A percentile compares a stretch with the other conserved stretches of the same genome.
These are phyloP conservation scores for Illadopsis cleaveri DNA, from an alignment of 2,113 vertebrate genomes.

Conservation along the genomic window DNA sequence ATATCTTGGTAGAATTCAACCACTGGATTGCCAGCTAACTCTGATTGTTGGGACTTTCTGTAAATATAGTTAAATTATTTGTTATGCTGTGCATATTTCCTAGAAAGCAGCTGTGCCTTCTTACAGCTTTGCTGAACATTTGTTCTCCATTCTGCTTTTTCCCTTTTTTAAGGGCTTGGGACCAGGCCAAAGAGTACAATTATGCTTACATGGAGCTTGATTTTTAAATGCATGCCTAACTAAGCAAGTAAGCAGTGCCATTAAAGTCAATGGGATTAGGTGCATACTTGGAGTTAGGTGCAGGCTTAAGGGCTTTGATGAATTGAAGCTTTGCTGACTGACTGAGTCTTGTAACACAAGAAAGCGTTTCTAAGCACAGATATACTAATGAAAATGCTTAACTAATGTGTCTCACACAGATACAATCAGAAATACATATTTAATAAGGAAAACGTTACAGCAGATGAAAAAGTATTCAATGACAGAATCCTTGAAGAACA, in stretches of 20 bases:
- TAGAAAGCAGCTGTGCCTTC: not conserved
- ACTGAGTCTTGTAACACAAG: not conserved
- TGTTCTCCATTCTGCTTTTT: not conserved
- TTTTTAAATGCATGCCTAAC: slow-evolving; percentile 32
- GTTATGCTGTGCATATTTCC: not conserved
- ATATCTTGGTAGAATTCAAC: not conserved
- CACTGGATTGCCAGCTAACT: not conserved
- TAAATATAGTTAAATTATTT: not conserved
- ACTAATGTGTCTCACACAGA: not conserved
- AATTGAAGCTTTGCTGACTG: slow-evolving; percentile 1
- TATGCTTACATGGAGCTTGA: not conserved
- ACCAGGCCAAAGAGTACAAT: slow-evolving; percentile 7
- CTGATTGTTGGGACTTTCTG: not conserved
- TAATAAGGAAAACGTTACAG: not conserved
- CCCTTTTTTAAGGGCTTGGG: not conserved
- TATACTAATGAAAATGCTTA: not conserved
- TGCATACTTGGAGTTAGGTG: not conserved
- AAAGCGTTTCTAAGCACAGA: not conserved
- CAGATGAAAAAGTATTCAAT: not conserved
- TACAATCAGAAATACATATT: not conserved
- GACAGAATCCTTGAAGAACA: not conserved
- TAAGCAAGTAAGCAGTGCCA: slow-evolving; percentile 17
- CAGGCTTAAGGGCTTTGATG: slow-evolving; percentile 4
- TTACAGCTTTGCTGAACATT: not conserved
- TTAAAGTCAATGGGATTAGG: slow-evolving; percentile 15